These are phyloP conservation scores for Monopterus albus DNA, from an alignment of 2,113 vertebrate genomes.

Conservation along the genomic window DNA sequence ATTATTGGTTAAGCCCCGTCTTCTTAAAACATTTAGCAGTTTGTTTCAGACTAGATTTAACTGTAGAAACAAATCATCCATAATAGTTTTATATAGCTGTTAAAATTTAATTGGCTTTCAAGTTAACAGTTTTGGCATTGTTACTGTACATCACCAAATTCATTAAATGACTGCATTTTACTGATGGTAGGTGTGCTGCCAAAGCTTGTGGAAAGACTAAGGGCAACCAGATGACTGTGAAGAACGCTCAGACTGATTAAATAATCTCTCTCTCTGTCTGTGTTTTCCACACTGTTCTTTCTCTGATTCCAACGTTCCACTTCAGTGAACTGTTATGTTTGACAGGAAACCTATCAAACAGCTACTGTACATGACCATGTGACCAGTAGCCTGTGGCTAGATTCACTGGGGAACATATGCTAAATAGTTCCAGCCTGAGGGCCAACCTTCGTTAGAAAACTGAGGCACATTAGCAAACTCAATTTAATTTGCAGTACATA, in stretches of 20 bases:
- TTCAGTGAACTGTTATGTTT: slow-evolving; percentile 40
- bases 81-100: slow-evolving; percentile 12
- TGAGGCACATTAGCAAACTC: slow-evolving; percentile 6
- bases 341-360: slow-evolving; percentile 43
- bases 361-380: background rate
- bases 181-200: slow-evolving; percentile 5
- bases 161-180: background rate
- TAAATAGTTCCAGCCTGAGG: slow-evolving; percentile 16
- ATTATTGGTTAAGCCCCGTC: background rate
- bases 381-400: slow-evolving; percentile 40
- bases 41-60: slow-evolving; percentile 21
- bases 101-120: slow-evolving; percentile 28
- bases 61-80: slow-evolving; percentile 7
- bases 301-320: slow-evolving; percentile 34
- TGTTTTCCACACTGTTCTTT: background rate
- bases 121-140: background rate
- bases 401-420: slow-evolving; percentile 20
- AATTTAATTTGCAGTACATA: background rate
- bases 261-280: slow-evolving; percentile 21
- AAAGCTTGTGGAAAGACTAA: slow-evolving; percentile 1
- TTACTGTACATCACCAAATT: background rate
- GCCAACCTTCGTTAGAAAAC: slow-evolving; percentile 6
- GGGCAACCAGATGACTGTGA: slow-evolving; percentile 22
- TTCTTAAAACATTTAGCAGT: background rate
- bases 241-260: slow-evolving; percentile 33